phyloP scores from a whole-genome alignment of 2,888 invertebrate species.

The Orchesellides sinensis region DNA sequence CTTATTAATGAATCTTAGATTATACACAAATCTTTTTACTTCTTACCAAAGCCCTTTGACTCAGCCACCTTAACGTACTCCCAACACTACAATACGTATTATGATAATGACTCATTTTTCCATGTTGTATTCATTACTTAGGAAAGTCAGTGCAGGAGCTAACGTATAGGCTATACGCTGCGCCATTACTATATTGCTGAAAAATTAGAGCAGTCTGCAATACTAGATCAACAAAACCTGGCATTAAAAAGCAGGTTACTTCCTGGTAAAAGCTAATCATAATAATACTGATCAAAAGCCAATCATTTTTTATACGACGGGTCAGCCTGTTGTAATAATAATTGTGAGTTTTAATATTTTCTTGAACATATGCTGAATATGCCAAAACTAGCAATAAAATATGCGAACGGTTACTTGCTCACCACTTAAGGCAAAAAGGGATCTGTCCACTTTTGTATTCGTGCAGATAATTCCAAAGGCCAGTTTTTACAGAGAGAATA shows the following conservation, averaged over 20 bases:
- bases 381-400: not conserved
- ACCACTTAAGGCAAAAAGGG: no score
- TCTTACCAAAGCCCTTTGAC: no score
- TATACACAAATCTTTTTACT: no score
- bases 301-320: constrained; percentile 24
- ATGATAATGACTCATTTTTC: no score
- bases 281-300: constrained; percentile 27
- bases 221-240: constrained; percentile 28
- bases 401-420: not conserved
- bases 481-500: no score
- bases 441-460: no score
- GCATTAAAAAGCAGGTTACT: constrained; percentile 42
- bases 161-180: no score
- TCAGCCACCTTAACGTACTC: no score
- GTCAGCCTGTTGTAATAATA: not conserved
- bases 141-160: no score
- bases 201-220: constrained; percentile 59
- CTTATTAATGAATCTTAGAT: no score
- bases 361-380: constrained; percentile 39
- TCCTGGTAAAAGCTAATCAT: constrained; percentile 47
- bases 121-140: no score
- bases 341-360: constrained; percentile 27
- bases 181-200: constrained; percentile 33
- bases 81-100: no score
- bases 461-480: not conserved